Evolutionary conservation across 2,888 invertebrate species (phyloP), one percentile per base, ranked within the genome.

Genomic region (Nebria brevicollis): DNA sequence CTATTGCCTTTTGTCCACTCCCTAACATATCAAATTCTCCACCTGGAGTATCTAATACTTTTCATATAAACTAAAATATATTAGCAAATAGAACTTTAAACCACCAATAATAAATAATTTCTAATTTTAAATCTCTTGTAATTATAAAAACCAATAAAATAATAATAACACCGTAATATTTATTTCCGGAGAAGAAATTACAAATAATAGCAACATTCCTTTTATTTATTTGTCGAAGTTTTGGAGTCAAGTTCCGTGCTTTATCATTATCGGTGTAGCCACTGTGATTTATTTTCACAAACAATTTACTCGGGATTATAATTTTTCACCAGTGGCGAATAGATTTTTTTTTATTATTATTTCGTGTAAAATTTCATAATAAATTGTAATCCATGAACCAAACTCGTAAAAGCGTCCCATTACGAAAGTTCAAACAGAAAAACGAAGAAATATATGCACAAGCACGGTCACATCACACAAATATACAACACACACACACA

Each of bases 371-470:
- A 77, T 26, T 43, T 70, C 54, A 42, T 54, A 77, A 77, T 70
- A 70, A 43, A 77, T 77, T 25, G 72, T 77, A 77, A 77, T 77
- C 77, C 65, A 25, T 41, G 65, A 64, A 72, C 64, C 34, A 72
- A 77, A 77, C 41, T 72, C 70, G 54, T 72, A 72, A 77, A 77
- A 77, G 77, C 72, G n/a, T 64, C 65, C 72, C 72, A 72, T 77
- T 72, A 72, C 72, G 54, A 54, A 77, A 72, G 72, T 77, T 68
- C 72, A 77, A 77, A 77, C 34, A 77, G 26, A 77, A 68, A 77
- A 77, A 68, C 54, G 65, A 25, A 70, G 13, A 43, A 77, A 77
- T 65, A 54, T 77, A 77, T 77, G 77, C 77, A 77, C 64, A 72
- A 72, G 65, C 77, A 77, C 77, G 77, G 26, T 54, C 70, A 11